phyloP scores from a whole-genome alignment of 2,797 vertebrate species.

The Selene dorsalis region DNA sequence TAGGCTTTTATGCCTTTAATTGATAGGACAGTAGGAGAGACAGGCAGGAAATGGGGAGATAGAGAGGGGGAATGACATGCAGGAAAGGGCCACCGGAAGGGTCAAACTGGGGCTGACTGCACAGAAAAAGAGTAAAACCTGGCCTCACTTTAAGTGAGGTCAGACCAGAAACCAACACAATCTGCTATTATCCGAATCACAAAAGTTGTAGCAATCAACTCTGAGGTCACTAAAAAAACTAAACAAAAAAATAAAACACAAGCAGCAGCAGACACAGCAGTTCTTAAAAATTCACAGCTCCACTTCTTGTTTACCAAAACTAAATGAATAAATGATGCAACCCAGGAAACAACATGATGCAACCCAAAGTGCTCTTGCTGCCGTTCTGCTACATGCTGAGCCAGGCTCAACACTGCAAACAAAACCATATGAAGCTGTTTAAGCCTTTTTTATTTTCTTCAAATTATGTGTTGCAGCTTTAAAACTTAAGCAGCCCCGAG shows the following conservation, averaged over 20 bases:
- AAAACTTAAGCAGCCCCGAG: conserved; percentile 16
- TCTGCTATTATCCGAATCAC: neutral
- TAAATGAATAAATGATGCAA: conserved; percentile 61
- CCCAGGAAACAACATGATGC: conserved; percentile 51
- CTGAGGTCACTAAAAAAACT: neutral
- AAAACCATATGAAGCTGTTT: neutral
- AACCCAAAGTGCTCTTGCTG: conserved; percentile 30
- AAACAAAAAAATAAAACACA: neutral
- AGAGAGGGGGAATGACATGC: too few relatives aligned
- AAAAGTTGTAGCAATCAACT: accelerated
- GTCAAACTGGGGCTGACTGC: too few relatives aligned
- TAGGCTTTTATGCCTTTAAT: too few relatives aligned
- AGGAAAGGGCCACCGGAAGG: too few relatives aligned
- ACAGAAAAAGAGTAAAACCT: too few relatives aligned
- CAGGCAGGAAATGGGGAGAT: too few relatives aligned
- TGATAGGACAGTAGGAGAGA: too few relatives aligned
- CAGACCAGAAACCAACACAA: too few relatives aligned
- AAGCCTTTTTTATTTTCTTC: neutral
- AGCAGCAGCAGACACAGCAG: neutral
- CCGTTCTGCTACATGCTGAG: conserved; percentile 47
- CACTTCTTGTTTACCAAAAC: conserved; percentile 48
- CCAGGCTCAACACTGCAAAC: conserved; percentile 19
- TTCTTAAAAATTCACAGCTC: conserved; percentile 29
- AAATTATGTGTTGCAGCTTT: conserved; percentile 1
- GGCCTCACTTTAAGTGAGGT: too few relatives aligned